Evolutionary conservation across 2,797 vertebrate species (phyloP).

Genomic region (Gobionotothen gibberifrons): DNA sequence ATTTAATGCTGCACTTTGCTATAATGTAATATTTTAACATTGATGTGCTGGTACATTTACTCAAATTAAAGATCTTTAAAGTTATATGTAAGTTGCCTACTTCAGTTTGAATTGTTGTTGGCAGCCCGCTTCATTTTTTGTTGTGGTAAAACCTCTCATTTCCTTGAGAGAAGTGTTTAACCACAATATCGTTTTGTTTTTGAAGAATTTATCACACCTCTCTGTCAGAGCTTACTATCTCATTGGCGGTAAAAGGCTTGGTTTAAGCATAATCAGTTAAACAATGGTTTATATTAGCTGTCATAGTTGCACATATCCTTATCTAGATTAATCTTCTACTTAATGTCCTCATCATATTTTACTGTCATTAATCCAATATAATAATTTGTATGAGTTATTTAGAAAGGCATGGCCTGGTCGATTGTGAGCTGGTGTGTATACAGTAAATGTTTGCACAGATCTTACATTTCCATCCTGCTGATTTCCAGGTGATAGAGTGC

Average conservation of each 20-base stretch:
- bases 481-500: not conserved
- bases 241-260: not conserved
- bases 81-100: not conserved
- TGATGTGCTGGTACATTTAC: not conserved
- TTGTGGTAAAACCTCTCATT: not conserved
- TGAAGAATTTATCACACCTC: not conserved
- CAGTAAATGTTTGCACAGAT: conserved; percentile 10
- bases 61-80: not conserved
- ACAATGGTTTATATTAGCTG: not conserved
- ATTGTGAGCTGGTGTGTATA: not conserved
- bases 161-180: not conserved
- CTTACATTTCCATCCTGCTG: not conserved
- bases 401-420: not conserved
- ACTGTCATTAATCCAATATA: not conserved
- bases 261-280: conserved; percentile 4
- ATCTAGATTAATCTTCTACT: conserved; percentile 11
- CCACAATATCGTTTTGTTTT: not conserved
- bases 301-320: conserved; percentile 9
- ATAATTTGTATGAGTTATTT: too few relatives aligned
- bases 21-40: not conserved
- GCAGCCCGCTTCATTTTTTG: not conserved
- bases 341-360: conserved; percentile 1
- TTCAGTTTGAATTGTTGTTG: not conserved
- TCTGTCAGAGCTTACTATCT: not conserved
- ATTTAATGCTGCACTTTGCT: not conserved